These are phyloP conservation scores for Helicoverpa zea DNA, from an alignment of 1,140 invertebrate genomes.

Conservation along the genomic window DNA sequence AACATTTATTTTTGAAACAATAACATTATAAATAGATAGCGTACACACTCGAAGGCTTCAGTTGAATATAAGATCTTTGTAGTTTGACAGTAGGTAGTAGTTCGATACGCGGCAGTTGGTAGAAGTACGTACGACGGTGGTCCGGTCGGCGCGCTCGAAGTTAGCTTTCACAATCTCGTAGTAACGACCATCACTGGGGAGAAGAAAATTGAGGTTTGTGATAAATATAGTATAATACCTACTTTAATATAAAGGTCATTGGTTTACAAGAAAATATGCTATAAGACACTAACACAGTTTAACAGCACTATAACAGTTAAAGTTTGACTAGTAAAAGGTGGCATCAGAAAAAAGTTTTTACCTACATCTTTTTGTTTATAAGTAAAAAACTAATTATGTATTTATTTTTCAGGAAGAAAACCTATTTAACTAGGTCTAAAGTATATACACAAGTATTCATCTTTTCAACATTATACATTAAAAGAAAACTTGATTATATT, in stretches of 20 bases:
- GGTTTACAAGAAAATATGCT: not conserved
- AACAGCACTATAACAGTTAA: no score
- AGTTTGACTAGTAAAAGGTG: no score
- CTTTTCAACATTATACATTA: no score
- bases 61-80: constrained; percentile 98
- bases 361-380: no score
- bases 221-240: not conserved
- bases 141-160: constrained; percentile 98
- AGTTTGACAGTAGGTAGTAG: constrained; percentile 96
- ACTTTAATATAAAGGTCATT: not conserved
- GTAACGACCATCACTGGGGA: constrained; percentile 98
- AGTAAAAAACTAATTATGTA: no score
- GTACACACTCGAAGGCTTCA: constrained; percentile 81
- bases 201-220: constrained; percentile 49
- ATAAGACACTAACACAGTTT: no score
- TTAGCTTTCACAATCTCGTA: constrained; percentile 99
- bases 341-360: no score
- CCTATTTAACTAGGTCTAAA: no score
- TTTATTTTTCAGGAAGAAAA: no score
- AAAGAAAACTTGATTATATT: no score
- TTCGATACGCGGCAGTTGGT: constrained; percentile 97
- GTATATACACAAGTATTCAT: no score
- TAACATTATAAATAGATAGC: constrained; percentile 7
- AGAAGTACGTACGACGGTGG: constrained; percentile 97
- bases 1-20: constrained; percentile 18